A percentile compares a stretch with the other conserved stretches of the same genome.
Conservation (phyloP, 2,888 invertebrate species). For the Zygaena filipendulae region DNA sequence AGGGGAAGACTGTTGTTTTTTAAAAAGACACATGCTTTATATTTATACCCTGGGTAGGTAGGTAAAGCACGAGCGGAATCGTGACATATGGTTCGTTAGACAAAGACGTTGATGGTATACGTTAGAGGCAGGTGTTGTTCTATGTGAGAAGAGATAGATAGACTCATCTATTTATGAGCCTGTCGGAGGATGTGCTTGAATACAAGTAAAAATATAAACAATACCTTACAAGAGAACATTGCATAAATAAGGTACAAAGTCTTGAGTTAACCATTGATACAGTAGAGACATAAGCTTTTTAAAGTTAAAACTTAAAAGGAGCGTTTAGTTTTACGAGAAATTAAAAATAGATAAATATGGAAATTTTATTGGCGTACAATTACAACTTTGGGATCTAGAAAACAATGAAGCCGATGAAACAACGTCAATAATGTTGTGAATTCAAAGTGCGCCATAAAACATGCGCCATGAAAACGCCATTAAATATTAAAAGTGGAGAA, state of each 20-base stretch:
- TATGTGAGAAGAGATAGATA: constrained; percentile 17
- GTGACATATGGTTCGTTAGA: constrained; percentile 40
- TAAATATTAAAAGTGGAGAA: constrained; percentile 70
- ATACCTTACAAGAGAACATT: no score
- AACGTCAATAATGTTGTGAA: constrained; percentile 54
- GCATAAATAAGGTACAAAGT: no score
- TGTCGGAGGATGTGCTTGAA: no score
- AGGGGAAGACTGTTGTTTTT: constrained; percentile 43
- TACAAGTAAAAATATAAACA: no score
- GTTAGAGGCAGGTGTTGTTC: constrained; percentile 31
- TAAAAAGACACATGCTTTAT: constrained; percentile 34
- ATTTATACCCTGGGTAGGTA: constrained; percentile 27
- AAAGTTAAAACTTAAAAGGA: no score
- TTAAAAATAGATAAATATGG: no score
- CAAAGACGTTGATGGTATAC: background rate
- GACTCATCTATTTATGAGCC: no score
- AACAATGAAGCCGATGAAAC: constrained; percentile 42
- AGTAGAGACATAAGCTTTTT: no score
- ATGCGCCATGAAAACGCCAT: constrained; percentile 65
- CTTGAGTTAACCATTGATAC: no score
- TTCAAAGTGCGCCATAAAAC: constrained; percentile 65
- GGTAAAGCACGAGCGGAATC: constrained; percentile 33
- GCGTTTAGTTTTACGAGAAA: no score
- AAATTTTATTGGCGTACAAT: no score
- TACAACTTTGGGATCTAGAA: no score